These are phyloP conservation scores for Meteorus sp. DNA, from an alignment of 1,140 invertebrate genomes.

Conservation along the genomic window DNA sequence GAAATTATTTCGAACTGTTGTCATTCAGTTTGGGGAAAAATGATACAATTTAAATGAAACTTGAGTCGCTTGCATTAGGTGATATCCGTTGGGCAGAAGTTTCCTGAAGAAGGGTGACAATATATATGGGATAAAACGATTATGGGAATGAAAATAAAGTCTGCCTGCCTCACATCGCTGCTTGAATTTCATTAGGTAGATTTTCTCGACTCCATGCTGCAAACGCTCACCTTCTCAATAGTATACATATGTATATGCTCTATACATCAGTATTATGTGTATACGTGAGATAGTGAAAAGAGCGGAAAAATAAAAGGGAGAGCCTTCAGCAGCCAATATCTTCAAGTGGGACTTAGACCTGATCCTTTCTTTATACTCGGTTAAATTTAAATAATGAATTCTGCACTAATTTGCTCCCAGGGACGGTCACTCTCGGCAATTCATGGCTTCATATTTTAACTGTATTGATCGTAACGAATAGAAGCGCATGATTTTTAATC, in stretches of 20 bases:
- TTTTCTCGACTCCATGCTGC: conserved; percentile 29
- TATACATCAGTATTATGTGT: conserved; percentile 4
- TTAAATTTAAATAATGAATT: conserved; percentile 51
- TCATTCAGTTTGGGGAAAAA: not conserved
- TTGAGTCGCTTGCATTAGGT: too few relatives aligned
- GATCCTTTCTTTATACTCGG: conserved; percentile 51
- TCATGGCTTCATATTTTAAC: too few relatives aligned
- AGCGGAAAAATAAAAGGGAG: conserved; percentile 28
- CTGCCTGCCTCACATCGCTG: conserved; percentile 15
- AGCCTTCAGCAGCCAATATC: conserved; percentile 49
- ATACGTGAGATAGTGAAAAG: conserved; percentile 9
- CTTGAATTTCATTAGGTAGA: conserved; percentile 46
- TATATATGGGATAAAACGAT: not conserved
- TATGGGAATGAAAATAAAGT: too few relatives aligned
- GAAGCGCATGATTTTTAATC: too few relatives aligned
- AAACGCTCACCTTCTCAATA: not conserved
- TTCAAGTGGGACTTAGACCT: conserved; percentile 46
- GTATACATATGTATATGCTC: not conserved
- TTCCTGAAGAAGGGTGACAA: conserved; percentile 6
- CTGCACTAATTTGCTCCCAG: conserved; percentile 38
- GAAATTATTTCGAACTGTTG: too few relatives aligned
- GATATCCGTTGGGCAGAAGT: too few relatives aligned
- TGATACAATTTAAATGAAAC: not conserved
- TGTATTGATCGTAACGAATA: too few relatives aligned
- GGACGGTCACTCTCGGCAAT: conserved; percentile 1